Base-by-base conservation (phyloP, 2,113 vertebrate species). In the Desmodus rotundus region DNA sequence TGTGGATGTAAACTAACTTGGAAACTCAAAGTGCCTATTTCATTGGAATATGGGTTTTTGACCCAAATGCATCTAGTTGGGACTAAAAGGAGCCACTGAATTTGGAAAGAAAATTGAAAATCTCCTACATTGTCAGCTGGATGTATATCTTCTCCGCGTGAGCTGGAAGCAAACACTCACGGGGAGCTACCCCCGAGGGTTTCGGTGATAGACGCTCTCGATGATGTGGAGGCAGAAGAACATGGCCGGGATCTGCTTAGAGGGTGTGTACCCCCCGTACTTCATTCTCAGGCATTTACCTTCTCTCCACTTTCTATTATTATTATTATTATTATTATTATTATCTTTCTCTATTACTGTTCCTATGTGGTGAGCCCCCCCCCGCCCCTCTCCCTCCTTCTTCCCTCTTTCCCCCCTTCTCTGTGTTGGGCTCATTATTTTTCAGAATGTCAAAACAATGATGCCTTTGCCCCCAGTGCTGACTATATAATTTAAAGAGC, bases 341-440 rank as follows among this genome's bases (percentile, higher is more conserved):
- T 68, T 41, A 28, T 67, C 43, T 63, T 72, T 38, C 56, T 61
- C 82, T 73, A 24, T 41, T 41, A 45, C 19, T 20, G 6, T 38
- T 54, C 73, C 52, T 56, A 4, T 58, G 16, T n/a, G 19, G 11
- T 17, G 20, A 47, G 19, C 16, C 2, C 1, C 24, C 54, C 41
- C 7, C 1, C 7, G 28, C 41, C 19, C 7, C 2, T 0, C 26
- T 28, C 38, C 11, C 13, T 7, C 14, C 8, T 31, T 7, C 14
- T n/a, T 36, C 17, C 50, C 12, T 76, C 26, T 13, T 20, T 26
- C 4, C 19, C 65, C 14, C 45, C 38, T 36, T 31, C 33, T 63
- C 36, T 65, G 33, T n/a, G 61, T n/a, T 63, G 67, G 36, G 3
- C 54, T 56, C 74, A 20, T 61, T 47, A 22, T 68, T 86, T 73